A percentile compares a stretch with the other conserved stretches of the same genome.
These are phyloP conservation scores for Athene noctua DNA, from an alignment of 2,113 vertebrate genomes.

Conservation along the genomic window DNA sequence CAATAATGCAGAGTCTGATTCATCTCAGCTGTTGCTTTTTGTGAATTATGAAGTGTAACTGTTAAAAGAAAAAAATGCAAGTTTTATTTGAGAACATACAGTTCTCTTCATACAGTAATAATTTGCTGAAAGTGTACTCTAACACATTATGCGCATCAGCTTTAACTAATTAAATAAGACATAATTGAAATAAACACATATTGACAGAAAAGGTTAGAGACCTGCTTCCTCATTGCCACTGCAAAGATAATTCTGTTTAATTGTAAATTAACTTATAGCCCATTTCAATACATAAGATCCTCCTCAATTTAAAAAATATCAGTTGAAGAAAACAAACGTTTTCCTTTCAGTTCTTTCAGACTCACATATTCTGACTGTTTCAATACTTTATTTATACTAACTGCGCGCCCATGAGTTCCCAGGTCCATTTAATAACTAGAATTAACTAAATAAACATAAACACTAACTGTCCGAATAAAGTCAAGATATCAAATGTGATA, in stretches of 20 bases:
- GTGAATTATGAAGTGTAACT: not conserved
- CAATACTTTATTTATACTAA: not conserved
- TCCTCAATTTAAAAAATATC: not conserved
- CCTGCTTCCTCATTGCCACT: not conserved
- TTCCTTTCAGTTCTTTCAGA: not conserved
- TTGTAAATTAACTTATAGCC: not conserved
- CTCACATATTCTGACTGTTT: not conserved
- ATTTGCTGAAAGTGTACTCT: not conserved
- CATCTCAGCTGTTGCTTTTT: not conserved
- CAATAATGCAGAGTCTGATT: not conserved
- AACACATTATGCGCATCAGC: not conserved
- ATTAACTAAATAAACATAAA: slow-evolving; percentile 67
- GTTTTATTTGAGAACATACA: not conserved
- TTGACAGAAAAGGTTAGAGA: not conserved
- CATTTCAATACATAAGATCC: not conserved
- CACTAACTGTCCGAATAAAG: slow-evolving; percentile 53
- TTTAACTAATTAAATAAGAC: slow-evolving; percentile 31
- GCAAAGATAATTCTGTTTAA: not conserved
- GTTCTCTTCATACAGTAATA: not conserved
- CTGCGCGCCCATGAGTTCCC: not conserved
- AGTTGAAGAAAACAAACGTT: not conserved
- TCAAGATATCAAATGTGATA: slow-evolving; percentile 43
- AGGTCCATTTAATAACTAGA: slow-evolving; percentile 8
- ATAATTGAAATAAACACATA: slow-evolving; percentile 12
- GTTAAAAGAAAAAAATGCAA: not conserved